phyloP scores from a whole-genome alignment of 2,888 invertebrate genomes.

The Hipparchia semele region DNA sequence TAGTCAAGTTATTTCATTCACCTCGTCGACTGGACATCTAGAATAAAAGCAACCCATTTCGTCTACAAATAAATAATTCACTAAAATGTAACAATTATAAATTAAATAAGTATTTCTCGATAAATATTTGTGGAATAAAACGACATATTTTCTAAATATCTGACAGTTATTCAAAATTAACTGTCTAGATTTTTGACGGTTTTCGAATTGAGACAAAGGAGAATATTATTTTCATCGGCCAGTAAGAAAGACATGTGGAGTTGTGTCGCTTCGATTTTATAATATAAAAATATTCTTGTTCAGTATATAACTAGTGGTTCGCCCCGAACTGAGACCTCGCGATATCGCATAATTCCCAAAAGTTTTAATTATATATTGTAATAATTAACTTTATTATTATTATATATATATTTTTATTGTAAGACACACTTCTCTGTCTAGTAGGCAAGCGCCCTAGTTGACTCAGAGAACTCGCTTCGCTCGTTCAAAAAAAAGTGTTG shows the following conservation, averaged over 20 bases:
- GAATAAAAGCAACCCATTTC: conserved; percentile 75
- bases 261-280: too few species aligned
- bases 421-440: too few species aligned
- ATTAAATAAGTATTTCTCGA: conserved; percentile 52
- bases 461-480: too few species aligned
- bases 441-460: too few species aligned
- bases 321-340: too few species aligned
- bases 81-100: conserved; percentile 49
- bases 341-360: too few species aligned
- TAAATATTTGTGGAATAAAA: conserved; percentile 64
- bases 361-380: too few species aligned
- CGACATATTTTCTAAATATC: conserved; percentile 67
- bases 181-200: conserved; percentile 70
- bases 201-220: conserved; percentile 47
- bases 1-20: conserved; percentile 45
- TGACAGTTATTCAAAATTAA: conserved; percentile 67
- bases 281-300: background rate
- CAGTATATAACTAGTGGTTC: too few species aligned
- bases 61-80: conserved; percentile 47
- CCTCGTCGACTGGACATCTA: conserved; percentile 54
- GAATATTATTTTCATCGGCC: background rate
- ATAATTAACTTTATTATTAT: too few species aligned
- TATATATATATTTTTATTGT: too few species aligned
- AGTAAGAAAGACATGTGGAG: background rate
- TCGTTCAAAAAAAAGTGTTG: background rate